Conservation (phyloP, 92 coral and sea anemone genomes). For the Epizoanthus fatuus region DNA sequence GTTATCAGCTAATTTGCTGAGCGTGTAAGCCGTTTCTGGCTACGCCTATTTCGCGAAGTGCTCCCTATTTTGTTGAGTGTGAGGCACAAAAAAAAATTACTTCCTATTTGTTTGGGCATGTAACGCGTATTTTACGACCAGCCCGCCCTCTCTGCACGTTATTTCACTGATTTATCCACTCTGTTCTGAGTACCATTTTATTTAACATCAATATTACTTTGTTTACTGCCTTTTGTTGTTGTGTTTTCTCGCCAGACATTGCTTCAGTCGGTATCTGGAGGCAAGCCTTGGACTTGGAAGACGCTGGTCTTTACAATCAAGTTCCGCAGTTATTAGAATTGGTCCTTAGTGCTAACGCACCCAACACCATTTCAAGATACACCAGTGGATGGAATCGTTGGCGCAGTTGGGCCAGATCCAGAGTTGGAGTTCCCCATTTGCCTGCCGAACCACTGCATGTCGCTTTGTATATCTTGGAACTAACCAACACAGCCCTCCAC, state of each 20-base stretch:
- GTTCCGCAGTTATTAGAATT: too few relatives aligned
- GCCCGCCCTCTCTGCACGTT: too few relatives aligned
- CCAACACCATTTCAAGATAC: slow-evolving; percentile 30
- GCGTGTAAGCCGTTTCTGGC: too few relatives aligned
- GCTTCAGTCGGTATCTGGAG: slow-evolving; percentile 39
- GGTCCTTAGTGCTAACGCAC: slow-evolving; percentile 41
- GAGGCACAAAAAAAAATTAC: too few relatives aligned
- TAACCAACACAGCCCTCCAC: slow-evolving; percentile 28
- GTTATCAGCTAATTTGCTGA: too few relatives aligned
- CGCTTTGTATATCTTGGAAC: slow-evolving; percentile 35
- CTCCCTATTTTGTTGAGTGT: too few relatives aligned
- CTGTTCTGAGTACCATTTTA: too few relatives aligned
- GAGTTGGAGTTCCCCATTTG: slow-evolving; percentile 24
- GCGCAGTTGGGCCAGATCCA: slow-evolving; percentile 41
- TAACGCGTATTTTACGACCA: too few relatives aligned
- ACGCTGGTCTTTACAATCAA: slow-evolving; percentile 34
- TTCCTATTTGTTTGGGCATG: too few relatives aligned
- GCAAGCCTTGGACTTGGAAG: slow-evolving; percentile 18
- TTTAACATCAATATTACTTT: not conserved
- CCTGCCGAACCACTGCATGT: slow-evolving; percentile 16
- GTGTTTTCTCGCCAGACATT: slow-evolving; percentile 32
- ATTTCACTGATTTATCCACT: too few relatives aligned
- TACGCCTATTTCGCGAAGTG: too few relatives aligned
- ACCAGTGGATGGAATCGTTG: slow-evolving; percentile 45
- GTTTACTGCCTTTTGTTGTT: slow-evolving; percentile 5